phyloP scores from a whole-genome alignment of 2,113 vertebrate species.

The Hippocampus mohnikei region DNA sequence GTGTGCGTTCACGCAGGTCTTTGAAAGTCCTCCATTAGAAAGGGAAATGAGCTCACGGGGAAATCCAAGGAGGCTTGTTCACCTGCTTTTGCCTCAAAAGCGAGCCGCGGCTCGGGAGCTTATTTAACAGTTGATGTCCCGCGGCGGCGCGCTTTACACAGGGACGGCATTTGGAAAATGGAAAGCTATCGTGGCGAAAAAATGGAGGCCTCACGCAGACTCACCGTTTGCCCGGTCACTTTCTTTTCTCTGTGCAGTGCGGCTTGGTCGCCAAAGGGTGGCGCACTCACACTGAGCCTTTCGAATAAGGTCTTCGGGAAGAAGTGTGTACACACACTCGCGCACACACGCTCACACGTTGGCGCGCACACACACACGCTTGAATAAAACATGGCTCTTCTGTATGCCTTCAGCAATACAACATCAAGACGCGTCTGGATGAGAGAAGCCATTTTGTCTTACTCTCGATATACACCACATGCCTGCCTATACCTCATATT shows the following conservation, averaged over 20 bases:
- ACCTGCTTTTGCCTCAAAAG: slow-evolving; percentile 65
- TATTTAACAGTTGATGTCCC: slow-evolving; percentile 75
- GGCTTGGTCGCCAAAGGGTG: slow-evolving; percentile 58
- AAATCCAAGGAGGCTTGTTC: slow-evolving; percentile 59
- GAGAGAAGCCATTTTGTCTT: slow-evolving; percentile 3
- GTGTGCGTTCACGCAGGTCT: slow-evolving; percentile 62
- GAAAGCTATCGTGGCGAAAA: slow-evolving; percentile 49
- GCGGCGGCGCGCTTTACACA: slow-evolving; percentile 65
- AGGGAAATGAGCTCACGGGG: slow-evolving; percentile 61
- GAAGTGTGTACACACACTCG: slow-evolving; percentile 11
- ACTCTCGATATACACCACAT: background rate
- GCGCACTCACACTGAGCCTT: slow-evolving; percentile 64
- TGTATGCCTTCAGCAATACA: slow-evolving; percentile 46
- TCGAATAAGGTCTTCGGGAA: slow-evolving; percentile 13
- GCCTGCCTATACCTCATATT: background rate
- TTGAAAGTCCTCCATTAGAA: slow-evolving; percentile 61
- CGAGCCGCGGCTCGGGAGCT: slow-evolving; percentile 56
- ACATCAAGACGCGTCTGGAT: slow-evolving; percentile 31
- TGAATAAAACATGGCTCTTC: slow-evolving; percentile 62
- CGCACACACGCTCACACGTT: background rate
- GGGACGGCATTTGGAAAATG: slow-evolving; percentile 73
- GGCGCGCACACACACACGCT: background rate
- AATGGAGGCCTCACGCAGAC: slow-evolving; percentile 1
- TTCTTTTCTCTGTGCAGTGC: slow-evolving; percentile 51
- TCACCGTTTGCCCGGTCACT: background rate